phyloP scores from a whole-genome alignment of 2,113 vertebrate species.

The Oplegnathus fasciatus region DNA sequence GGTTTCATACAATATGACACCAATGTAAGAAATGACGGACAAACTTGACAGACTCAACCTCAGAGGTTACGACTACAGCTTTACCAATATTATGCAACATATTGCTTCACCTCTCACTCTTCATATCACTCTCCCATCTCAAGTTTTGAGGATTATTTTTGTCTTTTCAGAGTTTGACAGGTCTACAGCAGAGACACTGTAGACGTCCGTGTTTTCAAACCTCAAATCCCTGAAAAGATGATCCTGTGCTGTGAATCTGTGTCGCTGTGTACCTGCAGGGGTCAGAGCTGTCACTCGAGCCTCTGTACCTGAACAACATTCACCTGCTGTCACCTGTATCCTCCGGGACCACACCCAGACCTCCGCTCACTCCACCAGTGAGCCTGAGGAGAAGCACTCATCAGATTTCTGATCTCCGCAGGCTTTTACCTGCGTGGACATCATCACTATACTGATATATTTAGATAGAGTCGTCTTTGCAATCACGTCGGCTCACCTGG shows the following conservation, averaged over 20 bases:
- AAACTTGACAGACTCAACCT: neutral
- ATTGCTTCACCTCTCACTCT: neutral
- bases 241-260: slow-evolving; percentile 26
- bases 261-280: slow-evolving; percentile 58
- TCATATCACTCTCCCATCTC: neutral
- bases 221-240: neutral
- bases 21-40: neutral
- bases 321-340: slow-evolving; percentile 44
- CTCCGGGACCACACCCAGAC: slow-evolving; percentile 63
- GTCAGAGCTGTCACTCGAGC: slow-evolving; percentile 48
- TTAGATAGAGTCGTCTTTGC: neutral
- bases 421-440: neutral
- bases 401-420: slow-evolving; percentile 22
- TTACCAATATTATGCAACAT: neutral
- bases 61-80: neutral
- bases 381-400: neutral
- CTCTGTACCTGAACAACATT: slow-evolving; percentile 24
- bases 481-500: neutral
- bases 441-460: neutral
- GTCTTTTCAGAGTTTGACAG: neutral
- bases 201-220: neutral
- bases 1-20: neutral
- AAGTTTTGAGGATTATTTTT: neutral
- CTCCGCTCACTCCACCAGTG: neutral
- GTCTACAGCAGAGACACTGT: neutral